A percentile compares a stretch with the other conserved stretches of the same genome.
Evolutionary conservation across 2,888 invertebrate genomes (phyloP).

Genomic region (Microctonus brassicae): DNA sequence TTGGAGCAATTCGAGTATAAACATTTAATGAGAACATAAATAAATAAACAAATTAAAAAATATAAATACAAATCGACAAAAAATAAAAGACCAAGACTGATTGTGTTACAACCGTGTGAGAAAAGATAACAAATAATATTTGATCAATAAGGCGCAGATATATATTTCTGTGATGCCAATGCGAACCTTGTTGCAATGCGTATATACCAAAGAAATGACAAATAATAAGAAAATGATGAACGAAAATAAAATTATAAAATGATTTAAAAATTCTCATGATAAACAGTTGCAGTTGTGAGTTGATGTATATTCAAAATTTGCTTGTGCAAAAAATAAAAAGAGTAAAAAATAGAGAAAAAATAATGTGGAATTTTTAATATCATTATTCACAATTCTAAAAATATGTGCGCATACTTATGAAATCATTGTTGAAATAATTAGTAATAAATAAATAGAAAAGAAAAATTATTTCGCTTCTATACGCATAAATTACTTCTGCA

Average conservation of each 20-base stretch:
- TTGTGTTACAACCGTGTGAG: slow-evolving; percentile 45
- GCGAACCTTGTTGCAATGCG: background rate
- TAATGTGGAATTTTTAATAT: background rate
- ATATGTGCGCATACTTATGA: background rate
- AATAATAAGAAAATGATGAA: slow-evolving; percentile 29
- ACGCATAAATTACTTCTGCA: slow-evolving; percentile 4
- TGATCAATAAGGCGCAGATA: slow-evolving; percentile 10
- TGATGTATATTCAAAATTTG: slow-evolving; percentile 4
- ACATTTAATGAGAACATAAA: slow-evolving; percentile 23
- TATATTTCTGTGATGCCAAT: background rate
- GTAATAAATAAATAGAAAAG: too few species aligned
- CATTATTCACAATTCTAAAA: background rate
- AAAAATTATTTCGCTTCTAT: slow-evolving; percentile 12
- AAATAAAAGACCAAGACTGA: slow-evolving; percentile 57
- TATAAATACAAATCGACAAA: slow-evolving; percentile 1
- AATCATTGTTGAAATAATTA: slow-evolving; percentile 1
- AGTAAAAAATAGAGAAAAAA: background rate
- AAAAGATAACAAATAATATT: background rate
- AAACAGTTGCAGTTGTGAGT: background rate
- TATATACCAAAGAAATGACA: slow-evolving; percentile 25
- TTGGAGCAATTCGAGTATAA: background rate
- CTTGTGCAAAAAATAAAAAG: background rate
- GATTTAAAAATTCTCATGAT: slow-evolving; percentile 9
- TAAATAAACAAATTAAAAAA: slow-evolving; percentile 33
- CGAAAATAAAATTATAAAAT: too few species aligned